Evolutionary conservation across 1,140 invertebrate genomes (phyloP).

Genomic region (Platyscapa corneri): DNA sequence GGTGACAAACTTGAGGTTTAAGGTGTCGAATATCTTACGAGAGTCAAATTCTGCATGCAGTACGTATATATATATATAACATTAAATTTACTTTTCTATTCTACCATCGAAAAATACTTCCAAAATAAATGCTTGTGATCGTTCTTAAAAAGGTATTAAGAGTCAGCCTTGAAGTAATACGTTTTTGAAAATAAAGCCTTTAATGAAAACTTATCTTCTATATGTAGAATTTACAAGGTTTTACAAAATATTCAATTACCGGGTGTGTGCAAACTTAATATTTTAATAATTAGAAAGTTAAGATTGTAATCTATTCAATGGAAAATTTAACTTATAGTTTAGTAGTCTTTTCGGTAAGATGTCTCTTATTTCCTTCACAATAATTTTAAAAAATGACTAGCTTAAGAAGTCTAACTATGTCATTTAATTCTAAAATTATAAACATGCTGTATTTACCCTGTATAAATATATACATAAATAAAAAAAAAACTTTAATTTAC

Average conservation of each 20-base stretch:
- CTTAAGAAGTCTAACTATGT: conserved; percentile 33
- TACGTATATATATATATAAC: neutral
- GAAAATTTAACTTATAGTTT: neutral
- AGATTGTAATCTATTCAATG: neutral
- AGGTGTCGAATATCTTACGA: no score
- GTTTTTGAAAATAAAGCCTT: neutral
- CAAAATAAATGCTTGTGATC: conserved; percentile 1
- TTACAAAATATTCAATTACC: neutral
- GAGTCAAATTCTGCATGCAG: no score
- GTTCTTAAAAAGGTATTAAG: neutral
- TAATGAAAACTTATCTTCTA: neutral
- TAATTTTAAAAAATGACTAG: conserved; percentile 45
- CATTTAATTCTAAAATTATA: conserved; percentile 23
- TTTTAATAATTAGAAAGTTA: neutral
- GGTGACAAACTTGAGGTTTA: no score
- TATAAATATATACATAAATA: conserved; percentile 42
- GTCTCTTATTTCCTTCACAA: neutral
- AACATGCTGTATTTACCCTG: conserved; percentile 27
- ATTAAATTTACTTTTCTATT: neutral
- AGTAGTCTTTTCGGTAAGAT: neutral
- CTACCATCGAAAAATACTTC: conserved; percentile 20
- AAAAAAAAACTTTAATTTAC: conserved; percentile 56
- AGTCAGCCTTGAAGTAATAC: neutral
- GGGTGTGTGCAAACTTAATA: neutral
- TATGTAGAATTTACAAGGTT: neutral